Conservation (phyloP, 2,113 vertebrate genomes). For the Eubucco bourcierii region DNA sequence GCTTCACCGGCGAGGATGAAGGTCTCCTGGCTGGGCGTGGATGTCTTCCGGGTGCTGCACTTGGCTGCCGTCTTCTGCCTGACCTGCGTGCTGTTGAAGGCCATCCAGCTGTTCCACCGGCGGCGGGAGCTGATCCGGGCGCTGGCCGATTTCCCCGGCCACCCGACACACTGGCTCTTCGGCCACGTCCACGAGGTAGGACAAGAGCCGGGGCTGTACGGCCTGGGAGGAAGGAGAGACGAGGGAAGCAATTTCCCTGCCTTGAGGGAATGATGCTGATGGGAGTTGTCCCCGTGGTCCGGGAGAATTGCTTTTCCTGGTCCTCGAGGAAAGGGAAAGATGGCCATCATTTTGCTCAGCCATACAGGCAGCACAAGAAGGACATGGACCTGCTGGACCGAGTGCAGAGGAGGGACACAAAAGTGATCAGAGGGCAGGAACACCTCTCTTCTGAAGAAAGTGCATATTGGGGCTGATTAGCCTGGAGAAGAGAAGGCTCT, state of each 20-base stretch:
- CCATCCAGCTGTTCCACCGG: constrained; percentile 62
- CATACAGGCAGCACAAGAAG: rapidly evolving
- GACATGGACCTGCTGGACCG: too few species aligned
- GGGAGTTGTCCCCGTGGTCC: too few species aligned
- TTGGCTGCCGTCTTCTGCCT: constrained; percentile 68
- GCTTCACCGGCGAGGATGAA: neutral
- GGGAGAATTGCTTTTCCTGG: neutral
- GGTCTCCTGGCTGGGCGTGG: constrained; percentile 47
- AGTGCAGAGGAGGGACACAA: too few species aligned
- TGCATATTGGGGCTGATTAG: neutral
- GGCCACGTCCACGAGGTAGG: constrained; percentile 80
- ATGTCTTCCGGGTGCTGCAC: constrained; percentile 56
- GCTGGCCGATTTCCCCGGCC: constrained; percentile 77
- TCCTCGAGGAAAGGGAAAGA: too few species aligned
- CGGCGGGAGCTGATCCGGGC: constrained; percentile 65
- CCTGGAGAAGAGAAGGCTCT: neutral
- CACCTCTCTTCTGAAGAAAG: neutral
- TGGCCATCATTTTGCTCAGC: neutral
- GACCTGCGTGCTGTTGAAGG: constrained; percentile 65
- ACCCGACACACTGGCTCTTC: constrained; percentile 80
- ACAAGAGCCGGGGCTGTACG: neutral
- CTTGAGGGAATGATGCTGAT: neutral
- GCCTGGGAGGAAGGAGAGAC: neutral
- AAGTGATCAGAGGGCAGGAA: neutral
- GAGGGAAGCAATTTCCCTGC: neutral